A percentile compares a stretch with the other conserved stretches of the same genome.
Evolutionary conservation across 2,797 vertebrate species (phyloP).

Genomic region (Sandelia bainsii): DNA sequence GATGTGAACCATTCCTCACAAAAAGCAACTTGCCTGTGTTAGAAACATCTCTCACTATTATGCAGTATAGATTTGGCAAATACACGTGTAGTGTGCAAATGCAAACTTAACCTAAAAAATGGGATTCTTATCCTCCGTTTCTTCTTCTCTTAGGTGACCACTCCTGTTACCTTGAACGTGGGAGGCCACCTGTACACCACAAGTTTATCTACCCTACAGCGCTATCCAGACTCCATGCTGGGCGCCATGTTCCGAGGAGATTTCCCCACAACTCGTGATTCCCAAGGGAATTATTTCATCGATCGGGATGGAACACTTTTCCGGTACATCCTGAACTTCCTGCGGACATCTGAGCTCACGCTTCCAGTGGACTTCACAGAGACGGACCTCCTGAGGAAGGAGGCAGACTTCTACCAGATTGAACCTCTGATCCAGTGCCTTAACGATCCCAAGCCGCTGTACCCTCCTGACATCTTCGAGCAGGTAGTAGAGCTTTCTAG

Average conservation of each 20-base stretch:
- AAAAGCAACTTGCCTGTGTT: not conserved
- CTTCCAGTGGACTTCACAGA: constrained; percentile 96
- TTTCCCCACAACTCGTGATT: constrained; percentile 95
- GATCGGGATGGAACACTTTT: constrained; percentile 98
- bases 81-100: not conserved
- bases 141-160: constrained; percentile 88
- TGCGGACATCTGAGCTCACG: constrained; percentile 97
- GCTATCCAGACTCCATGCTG: constrained; percentile 98
- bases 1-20: not conserved
- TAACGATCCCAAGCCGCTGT: constrained; percentile 95
- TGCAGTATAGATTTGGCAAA: not conserved
- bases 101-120: not conserved
- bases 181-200: constrained; percentile 98
- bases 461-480: constrained; percentile 96
- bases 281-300: constrained; percentile 98
- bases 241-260: constrained; percentile 99
- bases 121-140: constrained; percentile 8
- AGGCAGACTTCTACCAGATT: constrained; percentile 99
- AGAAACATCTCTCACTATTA: not conserved
- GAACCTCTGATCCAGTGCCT: constrained; percentile 97
- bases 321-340: constrained; percentile 96
- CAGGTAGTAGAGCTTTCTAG: constrained; percentile 98
- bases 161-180: constrained; percentile 97
- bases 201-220: constrained; percentile 94
- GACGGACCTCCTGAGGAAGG: constrained; percentile 95